A percentile compares a stretch with the other conserved stretches of the same genome.
phyloP scores from a whole-genome alignment of 2,113 vertebrate species.

The Dromaius novaehollandiae region DNA sequence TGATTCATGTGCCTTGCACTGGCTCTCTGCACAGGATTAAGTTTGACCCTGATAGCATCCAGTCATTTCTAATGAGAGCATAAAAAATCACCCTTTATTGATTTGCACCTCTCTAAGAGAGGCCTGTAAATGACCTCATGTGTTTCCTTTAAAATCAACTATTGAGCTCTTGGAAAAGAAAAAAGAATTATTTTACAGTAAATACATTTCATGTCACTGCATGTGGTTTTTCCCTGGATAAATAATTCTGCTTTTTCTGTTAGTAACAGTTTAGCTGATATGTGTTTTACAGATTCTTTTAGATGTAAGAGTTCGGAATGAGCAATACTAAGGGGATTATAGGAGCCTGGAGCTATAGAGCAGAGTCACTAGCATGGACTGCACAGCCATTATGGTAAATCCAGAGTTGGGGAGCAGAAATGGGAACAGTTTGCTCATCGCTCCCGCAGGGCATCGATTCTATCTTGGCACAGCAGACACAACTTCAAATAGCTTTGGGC shows the following conservation, averaged over 20 bases:
- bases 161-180: not conserved
- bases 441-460: not conserved
- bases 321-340: conserved; percentile 17
- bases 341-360: not conserved
- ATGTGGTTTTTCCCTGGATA: not conserved
- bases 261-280: conserved; percentile 28
- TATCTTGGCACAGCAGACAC: not conserved
- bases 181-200: not conserved
- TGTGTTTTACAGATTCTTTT: conserved; percentile 59
- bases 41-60: conserved; percentile 29
- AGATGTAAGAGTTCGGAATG: not conserved
- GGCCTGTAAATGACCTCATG: not conserved
- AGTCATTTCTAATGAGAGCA: conserved; percentile 20
- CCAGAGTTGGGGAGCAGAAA: not conserved
- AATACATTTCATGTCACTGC: not conserved
- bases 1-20: not conserved
- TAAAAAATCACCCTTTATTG: conserved; percentile 33
- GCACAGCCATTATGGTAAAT: not conserved
- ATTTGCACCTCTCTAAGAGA: conserved; percentile 18
- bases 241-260: conserved; percentile 14
- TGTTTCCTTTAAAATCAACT: conserved; percentile 12
- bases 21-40: conserved; percentile 19
- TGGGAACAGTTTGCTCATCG: not conserved
- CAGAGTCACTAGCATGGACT: not conserved
- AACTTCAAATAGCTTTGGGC: not conserved